Conservation (phyloP, 30 jellyfish, hydroid and myxozoan genomes). For the Aurelia aurita region DNA sequence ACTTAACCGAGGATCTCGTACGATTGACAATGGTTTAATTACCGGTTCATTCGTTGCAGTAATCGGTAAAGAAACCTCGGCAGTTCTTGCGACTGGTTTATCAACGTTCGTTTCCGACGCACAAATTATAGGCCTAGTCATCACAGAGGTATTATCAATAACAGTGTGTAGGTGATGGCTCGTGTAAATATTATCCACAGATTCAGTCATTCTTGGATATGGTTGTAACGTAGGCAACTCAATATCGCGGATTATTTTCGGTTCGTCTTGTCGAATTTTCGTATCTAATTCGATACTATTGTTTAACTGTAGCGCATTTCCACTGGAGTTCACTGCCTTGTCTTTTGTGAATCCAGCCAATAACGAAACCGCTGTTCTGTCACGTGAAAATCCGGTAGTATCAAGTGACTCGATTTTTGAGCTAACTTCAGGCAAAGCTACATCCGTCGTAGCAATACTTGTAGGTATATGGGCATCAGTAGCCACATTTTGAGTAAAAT, state of each 20-base stretch:
- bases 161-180: background rate
- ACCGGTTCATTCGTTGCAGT: background rate
- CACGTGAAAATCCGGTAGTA: background rate
- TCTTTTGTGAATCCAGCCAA: background rate
- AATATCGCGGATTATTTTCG: too few relatives aligned
- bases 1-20: slow-evolving; percentile 72
- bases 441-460: too few relatives aligned
- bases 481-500: too few relatives aligned
- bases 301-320: too few relatives aligned
- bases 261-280: too few relatives aligned
- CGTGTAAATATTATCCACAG: background rate
- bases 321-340: background rate
- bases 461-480: too few relatives aligned
- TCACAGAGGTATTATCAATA: background rate
- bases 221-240: too few relatives aligned
- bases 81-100: too few relatives aligned
- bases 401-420: background rate
- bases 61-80: too few relatives aligned
- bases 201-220: background rate
- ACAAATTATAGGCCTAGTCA: background rate
- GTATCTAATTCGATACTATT: too few relatives aligned
- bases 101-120: slow-evolving; percentile 7
- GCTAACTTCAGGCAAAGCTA: background rate
- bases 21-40: slow-evolving; percentile 31
- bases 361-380: background rate